These are phyloP conservation scores for Eciton burchellii DNA, from an alignment of 1,140 invertebrate genomes.

Conservation along the genomic window DNA sequence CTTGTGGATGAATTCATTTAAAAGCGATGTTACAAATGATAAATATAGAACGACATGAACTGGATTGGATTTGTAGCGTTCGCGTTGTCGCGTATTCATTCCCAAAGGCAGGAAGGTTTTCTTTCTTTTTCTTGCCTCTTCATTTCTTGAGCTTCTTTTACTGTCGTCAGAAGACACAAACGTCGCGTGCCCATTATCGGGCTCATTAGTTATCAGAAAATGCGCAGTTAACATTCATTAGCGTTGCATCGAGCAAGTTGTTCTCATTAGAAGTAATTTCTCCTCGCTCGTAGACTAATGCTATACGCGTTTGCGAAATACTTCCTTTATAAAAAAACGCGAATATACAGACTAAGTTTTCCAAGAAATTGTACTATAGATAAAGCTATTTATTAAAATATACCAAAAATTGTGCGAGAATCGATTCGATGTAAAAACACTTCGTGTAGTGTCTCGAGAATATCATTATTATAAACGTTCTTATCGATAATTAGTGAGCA, in stretches of 20 bases:
- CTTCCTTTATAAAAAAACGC: slow-evolving; percentile 19
- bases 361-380: neutral
- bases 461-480: neutral
- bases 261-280: slow-evolving; percentile 24
- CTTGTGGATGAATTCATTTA: neutral
- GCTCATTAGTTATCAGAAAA: slow-evolving; percentile 43
- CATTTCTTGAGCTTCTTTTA: slow-evolving; percentile 33
- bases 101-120: slow-evolving; percentile 5
- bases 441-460: neutral
- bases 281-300: slow-evolving; percentile 27
- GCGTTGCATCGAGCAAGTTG: neutral
- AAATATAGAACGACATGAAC: neutral
- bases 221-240: neutral
- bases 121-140: neutral
- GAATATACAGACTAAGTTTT: neutral
- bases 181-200: neutral
- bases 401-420: slow-evolving; percentile 11
- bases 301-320: neutral
- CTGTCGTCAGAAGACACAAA: slow-evolving; percentile 5
- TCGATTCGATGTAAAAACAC: slow-evolving; percentile 17
- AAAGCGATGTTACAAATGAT: neutral
- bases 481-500: slow-evolving; percentile 26
- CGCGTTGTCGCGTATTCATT: neutral
- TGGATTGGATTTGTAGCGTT: slow-evolving; percentile 1
- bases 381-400: slow-evolving; percentile 35